Evolutionary conservation across 1,140 invertebrate species (phyloP).

Genomic region (Maniola jurtina): DNA sequence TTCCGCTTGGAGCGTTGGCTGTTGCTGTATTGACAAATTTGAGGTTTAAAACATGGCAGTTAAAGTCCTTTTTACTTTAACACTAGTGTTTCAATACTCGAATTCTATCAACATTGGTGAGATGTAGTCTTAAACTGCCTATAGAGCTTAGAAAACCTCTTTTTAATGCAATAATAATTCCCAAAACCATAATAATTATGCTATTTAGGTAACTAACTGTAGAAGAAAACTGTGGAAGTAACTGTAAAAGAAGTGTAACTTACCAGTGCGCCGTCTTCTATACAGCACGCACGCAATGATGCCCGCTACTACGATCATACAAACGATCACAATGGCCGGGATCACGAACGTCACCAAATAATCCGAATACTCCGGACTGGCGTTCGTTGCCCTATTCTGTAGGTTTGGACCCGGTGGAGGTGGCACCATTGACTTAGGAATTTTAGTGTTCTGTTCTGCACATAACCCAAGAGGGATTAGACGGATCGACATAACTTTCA

Average conservation of each 20-base stretch:
- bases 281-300: conserved; percentile 94
- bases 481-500: conserved; percentile 86
- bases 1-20: no score
- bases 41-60: no score
- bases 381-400: conserved; percentile 49
- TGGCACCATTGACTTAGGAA: conserved; percentile 45
- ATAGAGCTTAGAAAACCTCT: no score
- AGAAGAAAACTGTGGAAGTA: no score
- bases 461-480: conserved; percentile 86
- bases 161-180: background rate
- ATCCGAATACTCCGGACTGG: conserved; percentile 86
- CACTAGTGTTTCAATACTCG: no score
- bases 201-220: background rate
- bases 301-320: conserved; percentile 92
- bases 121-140: no score
- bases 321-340: conserved; percentile 92
- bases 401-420: conserved; percentile 41
- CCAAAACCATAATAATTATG: background rate
- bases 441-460: conserved; percentile 79
- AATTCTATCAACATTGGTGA: no score
- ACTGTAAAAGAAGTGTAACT: conserved; percentile 31
- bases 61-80: no score
- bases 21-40: no score
- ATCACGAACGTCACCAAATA: conserved; percentile 95
- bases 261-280: conserved; percentile 86